Percentiles rank a stretch among this genome's conserved stretches.
These are phyloP conservation scores for Sarcophilus harrisii DNA, from an alignment of 2,797 vertebrate genomes.

Conservation along the genomic window DNA sequence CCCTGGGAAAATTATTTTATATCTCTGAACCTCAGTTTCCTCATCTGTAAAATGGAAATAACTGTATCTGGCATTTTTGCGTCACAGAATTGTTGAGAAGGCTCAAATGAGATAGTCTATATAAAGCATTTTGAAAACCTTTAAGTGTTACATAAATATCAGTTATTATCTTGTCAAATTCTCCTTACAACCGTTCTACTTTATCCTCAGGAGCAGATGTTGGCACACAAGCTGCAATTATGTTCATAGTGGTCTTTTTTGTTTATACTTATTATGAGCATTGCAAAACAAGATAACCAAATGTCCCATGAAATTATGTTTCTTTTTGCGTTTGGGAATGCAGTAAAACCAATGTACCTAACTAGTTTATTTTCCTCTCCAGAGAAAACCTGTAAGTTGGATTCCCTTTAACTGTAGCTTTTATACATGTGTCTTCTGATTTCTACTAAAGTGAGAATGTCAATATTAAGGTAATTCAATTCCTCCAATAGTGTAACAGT, in stretches of 20 bases:
- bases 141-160: background rate
- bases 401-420: background rate
- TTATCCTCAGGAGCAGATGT: background rate
- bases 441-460: background rate
- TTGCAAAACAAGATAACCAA: background rate
- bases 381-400: background rate
- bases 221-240: background rate
- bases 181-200: background rate
- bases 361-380: background rate
- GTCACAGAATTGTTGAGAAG: background rate
- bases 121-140: background rate
- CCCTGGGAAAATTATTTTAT: background rate
- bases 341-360: background rate
- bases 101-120: background rate
- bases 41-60: background rate
- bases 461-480: background rate
- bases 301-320: constrained; percentile 9
- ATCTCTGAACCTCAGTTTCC: background rate
- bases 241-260: background rate
- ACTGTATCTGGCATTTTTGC: background rate
- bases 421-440: background rate
- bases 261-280: background rate
- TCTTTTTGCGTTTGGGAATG: background rate
- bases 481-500: background rate
- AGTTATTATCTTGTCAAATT: background rate